Evolutionary conservation across 2,888 invertebrate genomes (phyloP), one percentile per base, ranked within the genome.

Genomic region (Ectemnius cavifrons): DNA sequence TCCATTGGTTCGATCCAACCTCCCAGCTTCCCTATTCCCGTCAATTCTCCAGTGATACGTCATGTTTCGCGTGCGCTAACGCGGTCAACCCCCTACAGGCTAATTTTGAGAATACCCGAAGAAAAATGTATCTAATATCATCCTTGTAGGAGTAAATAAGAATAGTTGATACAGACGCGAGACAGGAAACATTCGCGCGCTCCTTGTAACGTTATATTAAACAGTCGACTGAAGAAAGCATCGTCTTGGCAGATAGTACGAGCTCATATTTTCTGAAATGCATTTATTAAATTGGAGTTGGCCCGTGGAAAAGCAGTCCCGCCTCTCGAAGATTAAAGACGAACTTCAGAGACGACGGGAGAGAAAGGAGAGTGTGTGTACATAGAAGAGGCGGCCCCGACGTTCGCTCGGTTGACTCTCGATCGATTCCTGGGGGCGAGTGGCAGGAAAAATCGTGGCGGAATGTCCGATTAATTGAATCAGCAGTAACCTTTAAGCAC

Each of bases 381-480:
- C 4, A 16, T 58, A 20, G 28, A 20, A 6, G 59, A 59, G 59
- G n/a, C 14, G 59, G 28, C 27, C 1, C 37, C 37, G 37, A 1
- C 37, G 23, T 3, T 37, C 37, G 8, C 8, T 37, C 37, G 8
- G 37, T 37, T 37, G 37, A 37, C 37, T 6, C 37, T 37, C 37
- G 37, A 62, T 62, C 61, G 61, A n/a, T 27, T 13, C 65, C 47
- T 8, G 28, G 46, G 23, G 18, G 45, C 65, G 61, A 49, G 27
- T 14, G 18, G 27, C 59, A 60, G 64, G 74, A 52, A 75, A 63
- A 67, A 65, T 64, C 62, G 49, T 47, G 28, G 28, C 57, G 62
- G 57, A 52, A 63, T 68, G 65, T 69, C 67, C 60, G 60, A 67
- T 63, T 80, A 80, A 80, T 74, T 79, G 79, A 79, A 64, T 74